Evolutionary conservation across 2,113 vertebrate genomes (phyloP), one percentile per base, ranked within the genome.

Genomic region (Scomber scombrus): DNA sequence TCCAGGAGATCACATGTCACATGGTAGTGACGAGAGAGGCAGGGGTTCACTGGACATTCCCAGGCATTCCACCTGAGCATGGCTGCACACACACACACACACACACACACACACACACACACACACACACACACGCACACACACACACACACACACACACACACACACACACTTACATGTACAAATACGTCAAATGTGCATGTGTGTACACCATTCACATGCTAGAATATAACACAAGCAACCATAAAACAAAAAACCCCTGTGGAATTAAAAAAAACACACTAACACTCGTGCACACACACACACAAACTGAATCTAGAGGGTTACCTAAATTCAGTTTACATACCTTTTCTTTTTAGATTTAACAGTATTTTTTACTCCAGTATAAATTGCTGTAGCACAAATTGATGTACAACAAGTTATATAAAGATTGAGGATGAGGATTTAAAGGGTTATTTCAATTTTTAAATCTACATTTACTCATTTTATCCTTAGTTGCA

Each of bases 1-100:
- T 93, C 93, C 92, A 89, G 87, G 84, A 89, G 92, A 90, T 93
- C 92, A 92, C 91, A 92, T 93, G 92, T 93, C 92, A 85, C 92
- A 91, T 3, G 86, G 76, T 82, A 79, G 91, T 92, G 93, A 91
- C 78, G 78, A 91, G 76, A 72, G 81, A 89, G 81, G 88, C 26
- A 10, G 81, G 78, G 61, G 82, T 83, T 71, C 78, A n/a, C 78
- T 71, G 83, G 88, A 92, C 73, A 65, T 85, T 91, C 82, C 70
- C 86, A 60, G 84, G 82, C 80, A 79, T 86, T 90, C 82, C 88
- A 91, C 86, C 84, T 91, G 84, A 78, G 10, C 63, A 19, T 71
- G 46, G 7, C 19, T 11, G 15, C 50, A 34, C 31, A 16, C 71
- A 49, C 70, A 21, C 74, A 65, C 69, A 71, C 66, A 64, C 67